These are phyloP conservation scores for Ovibos moschatus DNA, from an alignment of 2,113 vertebrate genomes.

Conservation along the genomic window DNA sequence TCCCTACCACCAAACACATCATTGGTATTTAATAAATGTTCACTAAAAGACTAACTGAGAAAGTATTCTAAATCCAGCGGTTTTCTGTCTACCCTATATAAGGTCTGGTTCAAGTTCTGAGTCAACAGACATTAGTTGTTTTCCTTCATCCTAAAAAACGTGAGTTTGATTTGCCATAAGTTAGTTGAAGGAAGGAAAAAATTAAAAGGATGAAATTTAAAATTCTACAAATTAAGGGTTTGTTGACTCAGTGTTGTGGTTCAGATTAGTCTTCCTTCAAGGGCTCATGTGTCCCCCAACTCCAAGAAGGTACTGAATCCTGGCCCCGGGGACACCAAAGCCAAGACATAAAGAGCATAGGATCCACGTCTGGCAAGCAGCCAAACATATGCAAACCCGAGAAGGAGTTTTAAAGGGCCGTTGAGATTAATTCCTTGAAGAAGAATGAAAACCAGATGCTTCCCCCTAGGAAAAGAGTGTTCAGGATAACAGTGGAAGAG, in stretches of 20 bases:
- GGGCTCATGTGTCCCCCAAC: neutral
- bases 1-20: neutral
- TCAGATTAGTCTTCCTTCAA: conserved; percentile 3
- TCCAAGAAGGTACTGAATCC: conserved; percentile 1
- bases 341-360: neutral
- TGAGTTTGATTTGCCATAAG: neutral
- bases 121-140: neutral
- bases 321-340: neutral
- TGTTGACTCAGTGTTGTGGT: neutral
- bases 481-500: neutral
- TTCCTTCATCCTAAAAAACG: neutral
- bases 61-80: neutral
- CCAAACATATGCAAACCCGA: conserved; percentile 32
- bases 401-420: neutral
- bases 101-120: neutral
- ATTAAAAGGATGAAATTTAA: neutral
- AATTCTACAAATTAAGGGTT: neutral
- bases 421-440: conserved; percentile 6
- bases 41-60: neutral
- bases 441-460: conserved; percentile 43
- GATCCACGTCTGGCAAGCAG: conserved; percentile 3
- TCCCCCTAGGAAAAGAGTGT: neutral
- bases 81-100: neutral
- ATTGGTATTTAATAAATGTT: neutral
- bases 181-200: conserved; percentile 7